Base-by-base conservation (phyloP, 1,140 invertebrate genomes). In the Lordiphosa mommai region DNA sequence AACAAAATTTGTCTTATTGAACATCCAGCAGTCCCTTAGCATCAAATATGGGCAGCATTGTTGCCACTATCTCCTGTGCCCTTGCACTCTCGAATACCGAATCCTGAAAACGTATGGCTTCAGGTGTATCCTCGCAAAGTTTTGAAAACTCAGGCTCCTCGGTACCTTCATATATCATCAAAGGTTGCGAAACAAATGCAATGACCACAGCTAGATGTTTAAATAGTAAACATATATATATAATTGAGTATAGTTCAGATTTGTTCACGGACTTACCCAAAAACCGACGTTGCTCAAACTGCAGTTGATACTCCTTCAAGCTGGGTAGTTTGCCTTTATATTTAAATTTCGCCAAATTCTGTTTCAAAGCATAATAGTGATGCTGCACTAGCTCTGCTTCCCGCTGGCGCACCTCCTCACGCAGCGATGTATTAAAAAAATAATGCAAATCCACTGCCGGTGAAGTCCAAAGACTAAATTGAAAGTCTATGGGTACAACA, bases 401-500 rank as follows among this genome's bases (percentile, higher is more conserved):
- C 13, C 33, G 40, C 2, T 56, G 34, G 3, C 46, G 37, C 0
- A 86, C 51, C 3, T 72, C 61, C 0, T 61, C 38, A 5, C 57
- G 44, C 5, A 88, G 27, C 3, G 84, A 87, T 2, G 73, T 72
- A 30, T 73, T 69, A 10, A 87, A 66, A 9, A 88, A 88, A 37
- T 87, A 88, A 23, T 73, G 86, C 34, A 88, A 40, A 27, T 88
- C 88, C 3, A 56, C 43, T 0, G 49, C 56, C 2, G 88, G 77
- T 0, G 77, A 66, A 3, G 61, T 68, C 48, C 49, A 73, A 9
- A 44, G 48, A 8, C 53, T 64, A 27, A 86, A 72, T 46, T 89
- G 88, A 52, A 80, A 88, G 41, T 89, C 88, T 3, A 88, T 73
- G 4, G 87, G 59, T 9, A 84, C 90, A 4, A 92, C 89, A 12